phyloP scores from a whole-genome alignment of 2,797 vertebrate genomes.

The Enteromius fasciolatus region DNA sequence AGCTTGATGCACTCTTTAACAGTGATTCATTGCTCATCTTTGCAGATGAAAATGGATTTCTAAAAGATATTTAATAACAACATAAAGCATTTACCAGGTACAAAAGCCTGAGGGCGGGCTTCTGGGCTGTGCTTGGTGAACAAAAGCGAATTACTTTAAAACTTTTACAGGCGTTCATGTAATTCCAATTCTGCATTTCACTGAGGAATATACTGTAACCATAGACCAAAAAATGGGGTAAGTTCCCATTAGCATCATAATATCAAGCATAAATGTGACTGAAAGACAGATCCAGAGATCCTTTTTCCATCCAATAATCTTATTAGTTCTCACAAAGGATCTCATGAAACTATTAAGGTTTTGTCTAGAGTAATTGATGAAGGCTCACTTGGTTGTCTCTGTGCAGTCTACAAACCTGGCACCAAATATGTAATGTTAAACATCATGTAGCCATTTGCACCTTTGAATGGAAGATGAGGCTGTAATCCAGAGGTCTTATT shows the following conservation, averaged over 20 bases:
- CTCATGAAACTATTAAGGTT: slow-evolving; percentile 2
- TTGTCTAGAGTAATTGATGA: slow-evolving; percentile 52
- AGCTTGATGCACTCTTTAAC: slow-evolving; percentile 83
- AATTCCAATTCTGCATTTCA: slow-evolving; percentile 8
- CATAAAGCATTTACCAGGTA: slow-evolving; percentile 76
- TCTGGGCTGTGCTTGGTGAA: slow-evolving; percentile 45
- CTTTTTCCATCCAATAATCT: background rate
- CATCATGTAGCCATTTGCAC: slow-evolving; percentile 93
- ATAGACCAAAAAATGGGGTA: background rate
- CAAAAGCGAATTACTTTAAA: slow-evolving; percentile 7
- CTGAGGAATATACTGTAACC: background rate
- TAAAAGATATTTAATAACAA: slow-evolving; percentile 80
- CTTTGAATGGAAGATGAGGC: slow-evolving; percentile 81
- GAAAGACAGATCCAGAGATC: background rate
- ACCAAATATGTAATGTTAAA: slow-evolving; percentile 88
- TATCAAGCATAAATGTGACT: background rate
- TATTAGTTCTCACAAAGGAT: background rate
- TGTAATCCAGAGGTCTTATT: slow-evolving; percentile 88
- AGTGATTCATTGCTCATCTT: slow-evolving; percentile 82
- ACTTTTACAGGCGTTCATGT: background rate
- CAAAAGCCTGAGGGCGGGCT: slow-evolving; percentile 69
- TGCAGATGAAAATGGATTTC: slow-evolving; percentile 84
- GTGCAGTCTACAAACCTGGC: slow-evolving; percentile 86
- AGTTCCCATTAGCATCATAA: background rate
- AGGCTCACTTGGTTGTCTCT: slow-evolving; percentile 62